Conservation (phyloP, 1,140 invertebrate species). For the Megalopta genalis region DNA sequence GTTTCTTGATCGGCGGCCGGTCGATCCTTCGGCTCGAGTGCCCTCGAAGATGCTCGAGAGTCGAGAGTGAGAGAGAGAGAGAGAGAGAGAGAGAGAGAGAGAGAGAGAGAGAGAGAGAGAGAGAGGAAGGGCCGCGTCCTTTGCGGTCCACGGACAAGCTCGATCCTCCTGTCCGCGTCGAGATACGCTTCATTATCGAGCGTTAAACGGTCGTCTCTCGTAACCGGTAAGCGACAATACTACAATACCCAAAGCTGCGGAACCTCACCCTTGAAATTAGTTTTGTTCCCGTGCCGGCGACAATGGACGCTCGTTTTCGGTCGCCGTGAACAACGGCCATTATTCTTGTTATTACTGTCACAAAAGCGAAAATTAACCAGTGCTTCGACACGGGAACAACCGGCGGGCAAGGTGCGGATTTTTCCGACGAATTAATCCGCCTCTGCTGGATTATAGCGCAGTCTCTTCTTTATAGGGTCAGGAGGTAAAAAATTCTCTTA, state of each 20-base stretch:
- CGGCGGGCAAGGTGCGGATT: no score
- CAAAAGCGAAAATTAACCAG: no score
- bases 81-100: constrained; percentile 23
- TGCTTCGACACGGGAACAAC: no score
- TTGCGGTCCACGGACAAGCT: constrained; percentile 31
- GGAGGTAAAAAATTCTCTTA: no score
- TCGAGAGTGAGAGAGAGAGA: constrained; percentile 15
- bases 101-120: constrained; percentile 20
- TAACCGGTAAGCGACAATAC: constrained; percentile 22
- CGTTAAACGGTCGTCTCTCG: constrained; percentile 55
- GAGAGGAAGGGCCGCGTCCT: constrained; percentile 19
- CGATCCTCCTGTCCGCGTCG: constrained; percentile 50
- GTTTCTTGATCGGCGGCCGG: no score
- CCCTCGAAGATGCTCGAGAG: constrained; percentile 42
- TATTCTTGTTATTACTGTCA: no score
- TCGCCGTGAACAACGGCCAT: neutral
- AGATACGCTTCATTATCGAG: constrained; percentile 58
- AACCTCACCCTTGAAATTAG: constrained; percentile 39
- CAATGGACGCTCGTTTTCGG: constrained; percentile 8
- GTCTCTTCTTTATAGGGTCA: no score
- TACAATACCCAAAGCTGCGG: neutral
- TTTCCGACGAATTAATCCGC: no score
- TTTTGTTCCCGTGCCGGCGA: constrained; percentile 44
- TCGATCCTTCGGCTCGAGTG: constrained; percentile 37
- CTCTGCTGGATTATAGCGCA: no score